Conservation (phyloP, 1,140 invertebrate species). For the Euschistus heros region DNA sequence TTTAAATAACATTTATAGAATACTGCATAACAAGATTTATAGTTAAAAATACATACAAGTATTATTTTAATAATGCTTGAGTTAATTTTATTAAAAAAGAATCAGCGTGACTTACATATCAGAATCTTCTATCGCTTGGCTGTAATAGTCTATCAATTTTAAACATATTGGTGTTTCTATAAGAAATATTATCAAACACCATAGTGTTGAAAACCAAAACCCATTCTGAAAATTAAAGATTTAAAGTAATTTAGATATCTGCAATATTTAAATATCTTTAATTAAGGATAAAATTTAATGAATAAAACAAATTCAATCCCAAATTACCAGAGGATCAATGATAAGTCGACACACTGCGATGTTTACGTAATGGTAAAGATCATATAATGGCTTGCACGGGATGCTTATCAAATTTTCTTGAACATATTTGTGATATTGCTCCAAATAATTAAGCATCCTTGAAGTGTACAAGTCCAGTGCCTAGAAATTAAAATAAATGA, state of each 20-base stretch:
- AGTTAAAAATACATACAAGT: too few relatives aligned
- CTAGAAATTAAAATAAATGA: slow-evolving; percentile 41
- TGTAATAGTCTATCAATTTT: slow-evolving; percentile 30
- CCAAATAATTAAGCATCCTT: slow-evolving; percentile 49
- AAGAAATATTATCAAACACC: slow-evolving; percentile 36
- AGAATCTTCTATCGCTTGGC: slow-evolving; percentile 11
- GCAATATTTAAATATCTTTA: too few relatives aligned
- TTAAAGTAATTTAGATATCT: not conserved
- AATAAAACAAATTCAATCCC: not conserved
- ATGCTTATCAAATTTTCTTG: slow-evolving; percentile 39
- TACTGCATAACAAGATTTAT: too few relatives aligned
- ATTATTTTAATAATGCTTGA: too few relatives aligned
- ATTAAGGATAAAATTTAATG: slow-evolving; percentile 3
- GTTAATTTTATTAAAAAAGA: not conserved
- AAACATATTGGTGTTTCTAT: slow-evolving; percentile 35
- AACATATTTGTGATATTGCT: slow-evolving; percentile 43
- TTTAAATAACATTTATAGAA: too few relatives aligned
- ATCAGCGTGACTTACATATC: slow-evolving; percentile 1
- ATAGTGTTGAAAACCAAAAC: slow-evolving; percentile 43
- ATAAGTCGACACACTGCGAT: slow-evolving; percentile 50
- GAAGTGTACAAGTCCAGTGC: slow-evolving; percentile 47
- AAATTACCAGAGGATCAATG: slow-evolving; percentile 51
- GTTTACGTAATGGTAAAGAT: slow-evolving; percentile 44
- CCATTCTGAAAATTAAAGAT: slow-evolving; percentile 40
- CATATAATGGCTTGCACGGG: slow-evolving; percentile 59